Conservation (phyloP, 1,140 invertebrate genomes). For the Steinernema khuongi region DNA sequence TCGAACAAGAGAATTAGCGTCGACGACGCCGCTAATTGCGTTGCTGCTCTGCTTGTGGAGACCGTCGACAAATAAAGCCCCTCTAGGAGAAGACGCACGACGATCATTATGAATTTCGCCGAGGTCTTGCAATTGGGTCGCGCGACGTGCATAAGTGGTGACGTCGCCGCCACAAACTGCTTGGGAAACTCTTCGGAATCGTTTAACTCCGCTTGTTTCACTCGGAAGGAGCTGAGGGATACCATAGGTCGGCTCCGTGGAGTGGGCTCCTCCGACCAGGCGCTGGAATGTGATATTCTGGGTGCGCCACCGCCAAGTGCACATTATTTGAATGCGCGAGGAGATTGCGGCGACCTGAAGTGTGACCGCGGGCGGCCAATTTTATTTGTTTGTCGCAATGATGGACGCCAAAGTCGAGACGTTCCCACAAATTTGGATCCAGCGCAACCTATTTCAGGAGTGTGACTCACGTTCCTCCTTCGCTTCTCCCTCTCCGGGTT, state of each 20-base stretch:
- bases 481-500: not conserved
- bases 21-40: not conserved
- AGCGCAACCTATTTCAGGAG: not conserved
- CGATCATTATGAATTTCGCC: not conserved
- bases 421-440: not conserved
- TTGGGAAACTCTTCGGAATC: too few species aligned
- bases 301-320: slow-evolving; percentile 4
- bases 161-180: too few species aligned
- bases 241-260: too few species aligned
- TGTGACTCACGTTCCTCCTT: not conserved
- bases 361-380: not conserved
- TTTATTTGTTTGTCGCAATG: slow-evolving; percentile 14
- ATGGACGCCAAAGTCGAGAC: slow-evolving; percentile 4
- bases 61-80: not conserved
- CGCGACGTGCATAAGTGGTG: not conserved
- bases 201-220: too few species aligned
- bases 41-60: not conserved
- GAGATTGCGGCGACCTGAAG: not conserved
- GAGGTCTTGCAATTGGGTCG: not conserved
- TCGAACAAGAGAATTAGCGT: slow-evolving; percentile 1
- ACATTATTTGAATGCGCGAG: slow-evolving; percentile 3
- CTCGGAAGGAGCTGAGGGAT: too few species aligned
- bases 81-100: not conserved
- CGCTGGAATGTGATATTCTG: not conserved
- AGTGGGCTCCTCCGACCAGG: not conserved